Evolutionary conservation across 2,797 vertebrate species (phyloP).

Genomic region (Melopsittacus undulatus): DNA sequence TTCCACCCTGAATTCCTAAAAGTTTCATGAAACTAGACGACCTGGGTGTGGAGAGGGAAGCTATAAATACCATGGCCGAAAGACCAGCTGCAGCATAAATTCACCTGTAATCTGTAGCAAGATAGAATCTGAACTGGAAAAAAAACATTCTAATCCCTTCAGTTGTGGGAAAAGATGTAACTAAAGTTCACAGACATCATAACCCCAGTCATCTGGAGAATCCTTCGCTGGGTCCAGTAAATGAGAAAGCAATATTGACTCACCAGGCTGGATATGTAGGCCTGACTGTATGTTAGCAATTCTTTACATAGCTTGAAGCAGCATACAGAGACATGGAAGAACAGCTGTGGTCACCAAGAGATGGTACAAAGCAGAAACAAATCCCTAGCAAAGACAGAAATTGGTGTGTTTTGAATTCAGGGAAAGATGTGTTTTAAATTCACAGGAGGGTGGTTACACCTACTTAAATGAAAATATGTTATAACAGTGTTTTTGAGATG

Average conservation of each 20-base stretch:
- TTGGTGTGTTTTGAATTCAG: neutral
- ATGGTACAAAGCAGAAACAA: neutral
- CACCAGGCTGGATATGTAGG: neutral
- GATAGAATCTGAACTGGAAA: neutral
- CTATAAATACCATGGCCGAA: neutral
- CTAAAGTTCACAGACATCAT: neutral
- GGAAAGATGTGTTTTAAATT: neutral
- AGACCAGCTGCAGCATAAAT: neutral
- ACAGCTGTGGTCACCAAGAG: neutral
- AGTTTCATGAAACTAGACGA: neutral
- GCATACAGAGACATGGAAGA: neutral
- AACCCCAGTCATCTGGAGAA: neutral
- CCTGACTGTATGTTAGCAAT: neutral
- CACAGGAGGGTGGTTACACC: neutral
- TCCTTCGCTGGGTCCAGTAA: neutral
- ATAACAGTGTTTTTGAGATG: neutral
- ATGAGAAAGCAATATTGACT: neutral
- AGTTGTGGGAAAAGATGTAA: neutral
- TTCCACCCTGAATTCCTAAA: neutral
- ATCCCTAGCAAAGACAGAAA: neutral
- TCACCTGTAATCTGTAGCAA: neutral
- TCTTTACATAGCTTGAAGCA: neutral
- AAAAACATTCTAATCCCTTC: neutral
- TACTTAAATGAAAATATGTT: neutral
- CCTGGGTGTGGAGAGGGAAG: neutral